Conservation (phyloP, 1,140 invertebrate genomes). For the Ridgeia piscesae region DNA sequence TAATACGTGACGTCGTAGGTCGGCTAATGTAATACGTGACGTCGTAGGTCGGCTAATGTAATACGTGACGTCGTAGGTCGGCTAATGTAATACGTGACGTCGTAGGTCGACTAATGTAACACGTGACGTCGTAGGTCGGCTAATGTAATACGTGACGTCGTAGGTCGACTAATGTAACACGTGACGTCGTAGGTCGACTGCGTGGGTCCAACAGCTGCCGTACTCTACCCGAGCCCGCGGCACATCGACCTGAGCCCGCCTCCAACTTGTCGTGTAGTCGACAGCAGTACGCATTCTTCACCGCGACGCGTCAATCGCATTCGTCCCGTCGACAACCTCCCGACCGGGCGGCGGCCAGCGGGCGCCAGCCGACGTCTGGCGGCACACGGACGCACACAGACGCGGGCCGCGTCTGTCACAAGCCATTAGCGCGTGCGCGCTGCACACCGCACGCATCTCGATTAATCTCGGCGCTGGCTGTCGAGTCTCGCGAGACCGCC, state of each 20-base stretch:
- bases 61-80: too few relatives aligned
- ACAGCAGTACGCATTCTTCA: background rate
- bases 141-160: too few relatives aligned
- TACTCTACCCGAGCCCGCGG: background rate
- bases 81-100: too few relatives aligned
- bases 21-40: too few relatives aligned
- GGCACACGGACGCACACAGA: background rate
- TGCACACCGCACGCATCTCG: background rate
- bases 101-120: too few relatives aligned
- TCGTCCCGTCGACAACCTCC: background rate
- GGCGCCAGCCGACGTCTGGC: background rate
- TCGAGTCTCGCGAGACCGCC: conserved; percentile 2
- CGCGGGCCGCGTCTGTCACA: background rate
- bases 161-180: too few relatives aligned
- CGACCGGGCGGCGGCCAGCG: background rate
- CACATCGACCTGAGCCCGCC: background rate
- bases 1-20: too few relatives aligned
- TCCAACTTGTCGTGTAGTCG: background rate
- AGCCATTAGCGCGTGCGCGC: background rate
- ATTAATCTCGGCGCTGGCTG: background rate
- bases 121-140: too few relatives aligned
- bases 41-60: too few relatives aligned
- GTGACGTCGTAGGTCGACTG: background rate
- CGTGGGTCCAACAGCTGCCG: background rate
- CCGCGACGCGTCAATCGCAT: background rate